Evolutionary conservation across 2,888 invertebrate species (phyloP), one percentile per base, ranked within the genome.

Genomic region (Yponomeuta cagnagella): DNA sequence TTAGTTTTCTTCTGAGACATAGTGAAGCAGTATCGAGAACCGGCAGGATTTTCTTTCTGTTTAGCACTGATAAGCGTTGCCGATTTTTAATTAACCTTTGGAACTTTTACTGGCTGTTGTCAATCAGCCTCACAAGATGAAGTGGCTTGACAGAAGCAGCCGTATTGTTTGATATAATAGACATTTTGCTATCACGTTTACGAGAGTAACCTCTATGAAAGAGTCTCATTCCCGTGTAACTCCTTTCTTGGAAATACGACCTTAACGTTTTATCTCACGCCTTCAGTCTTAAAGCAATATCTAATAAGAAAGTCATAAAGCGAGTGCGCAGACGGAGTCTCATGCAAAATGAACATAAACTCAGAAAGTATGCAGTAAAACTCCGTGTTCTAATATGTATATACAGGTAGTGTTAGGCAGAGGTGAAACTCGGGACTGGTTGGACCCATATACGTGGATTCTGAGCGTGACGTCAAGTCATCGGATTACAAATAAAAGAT

Each of bases 291-390:
- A 76, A 65, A 48, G 81, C 82, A 79, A 80, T 82, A 80, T 82
- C 78, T 83, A 82, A 85, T 85, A 86, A 83, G 80, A 83, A 78
- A 82, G 79, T 80, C 82, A 82, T 87, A 86, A 87, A 86, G 76
- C 75, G 76, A 74, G 77, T 78, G 77, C 80, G 78, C 79, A 80
- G 78, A 79, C 81, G 80, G 77, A 78, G 76, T 80, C 80, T 85
- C 80, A 80, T 81, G 77, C 78, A 74, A 80, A 82, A 84, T 83
- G 79, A 82, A 77, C 74, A 83, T 83, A 84, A 85, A 85, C 77
- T 78, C 79, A 79, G 78, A 77, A 79, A 80, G 78, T 79, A 79
- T 82, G 81, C 79, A 80, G 82, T 83, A 84, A 86, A 86, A 80
- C 78, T 79, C 77, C 8, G 43, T 33, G 33, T 33, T 33, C 33